phyloP scores from a whole-genome alignment of 2,797 vertebrate species.

The Echeneis naucrates region DNA sequence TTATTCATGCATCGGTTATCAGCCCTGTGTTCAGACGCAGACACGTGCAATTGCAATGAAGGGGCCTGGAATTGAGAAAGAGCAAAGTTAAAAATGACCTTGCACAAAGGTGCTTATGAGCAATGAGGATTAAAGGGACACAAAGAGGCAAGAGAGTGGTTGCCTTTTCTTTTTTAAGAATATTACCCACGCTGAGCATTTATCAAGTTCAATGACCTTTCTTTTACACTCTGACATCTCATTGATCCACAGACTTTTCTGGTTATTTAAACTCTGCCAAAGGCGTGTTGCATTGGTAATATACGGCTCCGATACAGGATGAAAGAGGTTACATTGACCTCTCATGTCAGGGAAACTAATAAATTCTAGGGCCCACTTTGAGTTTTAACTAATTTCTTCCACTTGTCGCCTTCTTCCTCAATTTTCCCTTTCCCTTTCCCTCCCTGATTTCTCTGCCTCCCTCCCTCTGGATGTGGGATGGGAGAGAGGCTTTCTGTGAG shows the following conservation, averaged over 20 bases:
- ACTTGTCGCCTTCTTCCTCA: conserved; percentile 53
- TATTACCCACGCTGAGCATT: conserved; percentile 67
- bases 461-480: conserved; percentile 46
- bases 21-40: conserved; percentile 68
- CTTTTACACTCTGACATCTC: conserved; percentile 60
- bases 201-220: conserved; percentile 68
- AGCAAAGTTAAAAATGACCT: conserved; percentile 55
- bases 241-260: conserved; percentile 48
- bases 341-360: conserved; percentile 49
- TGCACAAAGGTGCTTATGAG: conserved; percentile 30
- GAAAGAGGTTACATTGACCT: conserved; percentile 44
- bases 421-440: conserved; percentile 33
- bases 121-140: conserved; percentile 41
- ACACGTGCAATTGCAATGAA: conserved; percentile 81
- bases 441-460: conserved; percentile 37
- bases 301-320: conserved; percentile 35
- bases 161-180: conserved; percentile 56
- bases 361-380: conserved; percentile 46
- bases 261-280: conserved; percentile 39
- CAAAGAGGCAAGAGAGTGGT: conserved; percentile 11
- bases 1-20: conserved; percentile 80
- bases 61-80: conserved; percentile 44
- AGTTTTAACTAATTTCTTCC: conserved; percentile 57
- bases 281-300: conserved; percentile 31
- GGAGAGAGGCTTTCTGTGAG: conserved; percentile 62